phyloP scores from a whole-genome alignment of 2,888 invertebrate genomes.

The Drosophila subquinaria region DNA sequence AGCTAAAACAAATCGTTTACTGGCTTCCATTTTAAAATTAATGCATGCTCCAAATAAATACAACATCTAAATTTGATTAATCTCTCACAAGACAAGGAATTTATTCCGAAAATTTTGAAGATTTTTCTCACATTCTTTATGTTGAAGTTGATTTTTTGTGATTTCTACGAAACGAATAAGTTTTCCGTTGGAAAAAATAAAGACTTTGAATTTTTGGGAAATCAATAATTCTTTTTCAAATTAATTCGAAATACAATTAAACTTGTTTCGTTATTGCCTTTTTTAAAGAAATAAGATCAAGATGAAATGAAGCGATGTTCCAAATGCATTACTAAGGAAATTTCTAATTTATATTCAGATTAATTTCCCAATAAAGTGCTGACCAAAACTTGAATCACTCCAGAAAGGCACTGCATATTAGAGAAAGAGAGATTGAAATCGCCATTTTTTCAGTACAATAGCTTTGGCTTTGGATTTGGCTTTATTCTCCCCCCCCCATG shows the following conservation, averaged over 20 bases:
- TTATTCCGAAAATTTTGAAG: background rate
- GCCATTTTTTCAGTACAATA: constrained; percentile 1
- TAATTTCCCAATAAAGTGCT: background rate
- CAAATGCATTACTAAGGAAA: background rate
- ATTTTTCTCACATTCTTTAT: constrained; percentile 11
- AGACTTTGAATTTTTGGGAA: background rate
- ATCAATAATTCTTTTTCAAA: constrained; percentile 4
- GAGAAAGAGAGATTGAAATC: constrained; percentile 1
- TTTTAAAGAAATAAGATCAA: no score
- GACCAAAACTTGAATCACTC: background rate
- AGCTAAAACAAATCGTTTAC: constrained; percentile 13
- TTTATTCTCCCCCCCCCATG: background rate
- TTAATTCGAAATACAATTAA: background rate
- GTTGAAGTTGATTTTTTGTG: constrained; percentile 4
- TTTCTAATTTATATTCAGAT: background rate
- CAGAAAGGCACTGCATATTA: background rate
- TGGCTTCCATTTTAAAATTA: constrained; percentile 3
- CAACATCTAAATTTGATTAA: constrained; percentile 21
- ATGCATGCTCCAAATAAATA: constrained; percentile 14
- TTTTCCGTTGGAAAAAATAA: constrained; percentile 1
- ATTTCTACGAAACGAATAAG: constrained; percentile 8
- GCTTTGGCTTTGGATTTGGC: background rate
- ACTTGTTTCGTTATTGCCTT: background rate
- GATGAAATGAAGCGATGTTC: background rate
- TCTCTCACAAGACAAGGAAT: constrained; percentile 7